Percentiles rank a stretch among this genome's conserved stretches.
Evolutionary conservation across 2,888 invertebrate species (phyloP).

Genomic region (Seira musarum): DNA sequence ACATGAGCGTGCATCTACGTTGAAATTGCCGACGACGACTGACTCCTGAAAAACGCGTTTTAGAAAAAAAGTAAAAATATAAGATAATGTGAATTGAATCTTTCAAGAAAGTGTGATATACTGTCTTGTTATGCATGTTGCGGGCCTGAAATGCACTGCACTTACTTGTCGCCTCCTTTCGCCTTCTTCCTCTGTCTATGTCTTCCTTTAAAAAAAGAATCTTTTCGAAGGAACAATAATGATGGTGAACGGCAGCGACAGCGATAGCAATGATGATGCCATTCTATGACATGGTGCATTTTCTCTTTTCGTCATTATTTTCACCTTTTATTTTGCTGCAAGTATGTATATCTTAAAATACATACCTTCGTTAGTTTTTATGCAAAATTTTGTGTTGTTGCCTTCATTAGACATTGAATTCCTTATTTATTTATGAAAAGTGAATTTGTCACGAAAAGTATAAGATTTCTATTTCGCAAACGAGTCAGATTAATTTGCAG

Average conservation of each 20-base stretch:
- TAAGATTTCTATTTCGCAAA: no score
- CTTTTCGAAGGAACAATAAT: neutral
- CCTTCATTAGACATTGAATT: no score
- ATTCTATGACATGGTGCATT: neutral
- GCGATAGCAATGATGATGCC: neutral
- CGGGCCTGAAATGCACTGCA: neutral
- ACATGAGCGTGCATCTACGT: neutral
- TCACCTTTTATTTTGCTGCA: neutral
- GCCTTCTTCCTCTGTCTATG: neutral
- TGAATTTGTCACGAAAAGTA: no score
- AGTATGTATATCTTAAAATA: neutral
- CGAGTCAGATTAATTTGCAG: no score
- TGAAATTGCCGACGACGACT: neutral
- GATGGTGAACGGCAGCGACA: neutral
- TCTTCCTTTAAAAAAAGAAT: neutral
- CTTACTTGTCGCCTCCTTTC: neutral
- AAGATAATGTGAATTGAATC: neutral
- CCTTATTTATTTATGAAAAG: no score
- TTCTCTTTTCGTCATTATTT: neutral
- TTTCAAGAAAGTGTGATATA: slow-evolving; percentile 1
- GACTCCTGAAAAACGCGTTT: slow-evolving; percentile 1
- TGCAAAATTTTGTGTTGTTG: no score
- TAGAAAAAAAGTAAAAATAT: neutral
- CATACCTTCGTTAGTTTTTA: neutral
- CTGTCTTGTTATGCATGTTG: neutral